Evolutionary conservation across 1,140 invertebrate species (phyloP), one percentile per base, ranked within the genome.

Genomic region (Portunus trituberculatus): DNA sequence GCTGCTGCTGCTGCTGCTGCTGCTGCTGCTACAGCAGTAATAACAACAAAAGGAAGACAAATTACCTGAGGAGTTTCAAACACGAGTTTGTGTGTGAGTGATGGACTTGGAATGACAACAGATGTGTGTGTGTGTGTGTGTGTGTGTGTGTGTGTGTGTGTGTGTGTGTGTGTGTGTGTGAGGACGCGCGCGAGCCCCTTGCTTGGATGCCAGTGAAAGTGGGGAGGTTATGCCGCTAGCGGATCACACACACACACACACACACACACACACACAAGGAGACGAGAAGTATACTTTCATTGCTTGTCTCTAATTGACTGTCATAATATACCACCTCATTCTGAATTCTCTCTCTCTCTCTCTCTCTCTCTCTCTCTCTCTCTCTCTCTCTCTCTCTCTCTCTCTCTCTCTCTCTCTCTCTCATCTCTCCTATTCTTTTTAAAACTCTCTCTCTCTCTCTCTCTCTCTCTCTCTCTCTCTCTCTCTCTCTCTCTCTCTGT

Each of bases 231-330:
- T 76, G 67, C 67, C 67, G 67, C 67, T 0, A 76, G 67, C 67
- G 67, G 67, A n/a, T 16, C 12, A 88, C 86, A 88, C 86, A 88
- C 86, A 88, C 86, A 46, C 86, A 88, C 86, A 88, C 45, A 32
- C 86, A 88, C 86, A 88, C 86, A 88, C 86, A 88, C n/a, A 88
- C 31, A 88, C 86, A 88, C 45, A 88, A 88, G 28, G n/a, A 16
- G 20, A 2, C 0, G 3, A 29, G 20, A n/a, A n/a, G 67, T 76
- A 1, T 76, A n/a, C 67, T 76, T 76, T 76, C 25, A n/a, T 76
- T 59, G 52, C 52, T 59, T n/a, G 67, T 76, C 67, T 76, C 67
- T 0, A 76, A 76, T 12, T 76, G 59, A 76, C 59, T 25, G 20
- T n/a, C 67, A 76, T 2, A 76, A 76, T n/a, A 76, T 76, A 0